A percentile compares a stretch with the other conserved stretches of the same genome.
These are phyloP conservation scores for Botia almorhae DNA, from an alignment of 2,797 vertebrate species.

Conservation along the genomic window DNA sequence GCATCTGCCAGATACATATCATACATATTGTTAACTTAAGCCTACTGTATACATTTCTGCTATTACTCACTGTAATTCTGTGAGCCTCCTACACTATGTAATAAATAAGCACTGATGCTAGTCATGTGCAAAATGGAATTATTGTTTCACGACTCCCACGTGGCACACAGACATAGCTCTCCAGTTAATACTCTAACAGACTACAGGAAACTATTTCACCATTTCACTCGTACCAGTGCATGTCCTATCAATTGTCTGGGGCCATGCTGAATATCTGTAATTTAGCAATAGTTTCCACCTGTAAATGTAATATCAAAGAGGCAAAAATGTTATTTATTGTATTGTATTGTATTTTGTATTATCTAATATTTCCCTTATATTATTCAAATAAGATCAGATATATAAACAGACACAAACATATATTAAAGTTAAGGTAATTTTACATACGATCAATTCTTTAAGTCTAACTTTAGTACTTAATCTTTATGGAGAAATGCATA, in stretches of 20 bases:
- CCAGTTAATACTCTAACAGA: constrained; percentile 44
- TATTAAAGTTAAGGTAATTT: background rate
- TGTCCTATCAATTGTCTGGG: background rate
- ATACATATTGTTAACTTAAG: too few relatives aligned
- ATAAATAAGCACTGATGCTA: constrained; percentile 20
- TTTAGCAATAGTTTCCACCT: background rate
- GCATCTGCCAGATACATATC: too few relatives aligned
- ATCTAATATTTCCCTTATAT: background rate
- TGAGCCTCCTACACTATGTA: constrained; percentile 15
- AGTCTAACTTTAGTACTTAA: background rate
- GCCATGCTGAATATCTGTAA: background rate
- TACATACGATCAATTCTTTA: background rate
- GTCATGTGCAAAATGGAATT: constrained; percentile 29
- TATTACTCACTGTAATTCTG: background rate
- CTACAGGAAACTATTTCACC: constrained; percentile 17
- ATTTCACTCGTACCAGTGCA: constrained; percentile 4
- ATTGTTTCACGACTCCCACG: background rate
- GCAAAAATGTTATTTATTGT: background rate
- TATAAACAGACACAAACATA: background rate
- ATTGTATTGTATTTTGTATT: too few relatives aligned
- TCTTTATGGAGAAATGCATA: background rate
- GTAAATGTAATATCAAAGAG: background rate
- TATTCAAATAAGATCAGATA: background rate
- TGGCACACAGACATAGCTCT: constrained; percentile 32
- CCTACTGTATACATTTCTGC: background rate